These are phyloP conservation scores for Calameuta idolon DNA, from an alignment of 2,888 invertebrate species.

Conservation along the genomic window DNA sequence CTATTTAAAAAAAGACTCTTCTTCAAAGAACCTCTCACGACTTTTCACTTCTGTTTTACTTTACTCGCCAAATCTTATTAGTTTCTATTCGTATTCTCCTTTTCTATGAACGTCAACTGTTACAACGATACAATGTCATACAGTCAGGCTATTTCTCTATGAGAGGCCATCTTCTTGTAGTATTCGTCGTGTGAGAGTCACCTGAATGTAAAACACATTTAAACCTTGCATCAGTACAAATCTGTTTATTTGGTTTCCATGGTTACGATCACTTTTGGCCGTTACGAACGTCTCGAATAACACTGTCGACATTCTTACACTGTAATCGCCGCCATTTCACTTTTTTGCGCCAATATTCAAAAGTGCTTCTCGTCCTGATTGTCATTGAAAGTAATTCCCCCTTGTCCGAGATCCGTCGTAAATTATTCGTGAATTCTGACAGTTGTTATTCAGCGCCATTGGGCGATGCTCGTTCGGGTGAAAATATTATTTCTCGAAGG, in stretches of 20 bases:
- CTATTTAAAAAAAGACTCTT: no score
- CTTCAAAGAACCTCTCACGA: no score
- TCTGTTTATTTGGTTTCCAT: no score
- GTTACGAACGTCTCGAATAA: not conserved
- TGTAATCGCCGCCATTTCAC: not conserved
- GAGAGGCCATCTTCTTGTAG: not conserved
- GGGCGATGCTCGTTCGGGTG: slow-evolving; percentile 9
- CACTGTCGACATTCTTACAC: not conserved
- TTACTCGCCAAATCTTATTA: no score
- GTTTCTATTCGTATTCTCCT: not conserved
- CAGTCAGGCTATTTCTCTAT: not conserved
- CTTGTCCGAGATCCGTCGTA: not conserved
- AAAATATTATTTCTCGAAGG: slow-evolving; percentile 1
- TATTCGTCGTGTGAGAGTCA: not conserved
- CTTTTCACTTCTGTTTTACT: no score
- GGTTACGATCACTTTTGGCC: not conserved
- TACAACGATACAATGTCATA: not conserved
- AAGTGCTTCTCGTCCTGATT: no score
- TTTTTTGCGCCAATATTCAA: no score
- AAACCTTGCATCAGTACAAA: no score
- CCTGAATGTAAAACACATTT: no score
- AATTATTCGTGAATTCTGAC: no score
- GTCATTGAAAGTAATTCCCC: not conserved
- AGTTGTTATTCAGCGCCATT: not conserved
- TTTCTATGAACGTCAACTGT: not conserved